Conservation (phyloP, 2,888 invertebrate genomes). For the Lepidochrysops patricia region DNA sequence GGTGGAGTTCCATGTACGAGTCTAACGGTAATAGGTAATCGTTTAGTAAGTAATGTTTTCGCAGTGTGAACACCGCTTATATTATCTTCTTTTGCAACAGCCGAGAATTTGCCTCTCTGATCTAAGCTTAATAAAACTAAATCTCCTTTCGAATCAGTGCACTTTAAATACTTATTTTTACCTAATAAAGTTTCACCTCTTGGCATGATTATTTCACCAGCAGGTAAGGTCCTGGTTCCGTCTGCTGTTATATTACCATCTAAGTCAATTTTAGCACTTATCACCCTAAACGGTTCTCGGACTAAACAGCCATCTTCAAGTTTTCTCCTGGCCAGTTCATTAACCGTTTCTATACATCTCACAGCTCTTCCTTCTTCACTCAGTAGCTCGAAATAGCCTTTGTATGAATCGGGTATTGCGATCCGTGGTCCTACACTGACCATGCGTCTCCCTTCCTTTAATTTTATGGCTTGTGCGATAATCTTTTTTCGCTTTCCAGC, state of each 20-base stretch:
- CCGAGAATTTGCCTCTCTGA: constrained; percentile 93
- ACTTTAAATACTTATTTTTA: constrained; percentile 88
- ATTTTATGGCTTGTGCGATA: constrained; percentile 90
- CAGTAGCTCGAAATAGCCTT: constrained; percentile 94
- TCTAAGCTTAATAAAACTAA: constrained; percentile 88
- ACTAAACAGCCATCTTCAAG: constrained; percentile 85
- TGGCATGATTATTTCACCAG: constrained; percentile 88
- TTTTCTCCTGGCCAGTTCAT: constrained; percentile 85
- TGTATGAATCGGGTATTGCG: constrained; percentile 91
- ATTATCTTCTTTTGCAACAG: constrained; percentile 93
- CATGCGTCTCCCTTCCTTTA: constrained; percentile 89
- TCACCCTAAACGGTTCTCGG: constrained; percentile 83
- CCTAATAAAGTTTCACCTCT: constrained; percentile 80
- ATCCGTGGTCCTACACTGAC: constrained; percentile 87
- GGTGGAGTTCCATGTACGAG: constrained; percentile 93
- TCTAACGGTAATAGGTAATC: constrained; percentile 93
- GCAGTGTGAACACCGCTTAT: constrained; percentile 96
- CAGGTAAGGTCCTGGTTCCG: constrained; percentile 82
- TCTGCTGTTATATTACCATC: constrained; percentile 79
- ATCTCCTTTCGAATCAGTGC: constrained; percentile 89
- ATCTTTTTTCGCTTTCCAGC: constrained; percentile 90
- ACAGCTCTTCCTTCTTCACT: constrained; percentile 96
- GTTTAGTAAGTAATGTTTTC: constrained; percentile 88
- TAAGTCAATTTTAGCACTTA: constrained; percentile 76
- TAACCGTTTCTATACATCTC: constrained; percentile 90